phyloP scores from a whole-genome alignment of 2,888 invertebrate genomes.

The Catocala sponsa region DNA sequence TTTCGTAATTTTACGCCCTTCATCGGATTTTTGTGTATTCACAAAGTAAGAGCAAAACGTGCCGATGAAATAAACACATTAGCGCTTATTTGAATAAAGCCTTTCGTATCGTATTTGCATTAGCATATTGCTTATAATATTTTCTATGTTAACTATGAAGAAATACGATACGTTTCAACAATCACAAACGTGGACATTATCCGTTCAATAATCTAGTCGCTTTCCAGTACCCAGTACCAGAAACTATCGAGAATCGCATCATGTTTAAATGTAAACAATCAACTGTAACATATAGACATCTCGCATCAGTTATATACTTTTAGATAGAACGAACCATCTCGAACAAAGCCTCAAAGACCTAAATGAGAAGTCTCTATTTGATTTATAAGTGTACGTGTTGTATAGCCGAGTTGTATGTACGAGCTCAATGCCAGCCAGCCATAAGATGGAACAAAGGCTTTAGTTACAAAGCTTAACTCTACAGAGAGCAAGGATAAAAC shows the following conservation, averaged over 20 bases:
- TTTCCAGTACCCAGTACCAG: too few species aligned
- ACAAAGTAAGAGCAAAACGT: not conserved
- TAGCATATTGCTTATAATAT: too few species aligned
- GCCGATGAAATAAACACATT: conserved; percentile 16
- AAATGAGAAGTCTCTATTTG: conserved; percentile 36
- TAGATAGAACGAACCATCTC: conserved; percentile 17
- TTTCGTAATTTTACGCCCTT: conserved; percentile 26
- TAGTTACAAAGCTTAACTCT: conserved; percentile 27
- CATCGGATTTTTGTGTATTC: conserved; percentile 26
- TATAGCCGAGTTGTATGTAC: conserved; percentile 14
- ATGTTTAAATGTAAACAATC: too few species aligned
- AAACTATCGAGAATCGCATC: too few species aligned
- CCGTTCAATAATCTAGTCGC: too few species aligned
- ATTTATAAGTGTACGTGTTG: conserved; percentile 18
- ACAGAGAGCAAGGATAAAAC: conserved; percentile 24
- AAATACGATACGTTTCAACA: too few species aligned
- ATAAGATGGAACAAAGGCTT: conserved; percentile 44
- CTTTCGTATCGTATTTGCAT: conserved; percentile 17
- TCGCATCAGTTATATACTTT: conserved; percentile 9
- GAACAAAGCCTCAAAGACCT: conserved; percentile 33
- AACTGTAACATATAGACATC: conserved; percentile 8
- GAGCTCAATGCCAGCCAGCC: conserved; percentile 27
- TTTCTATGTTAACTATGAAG: too few species aligned
- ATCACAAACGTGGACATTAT: too few species aligned
- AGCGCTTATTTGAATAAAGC: conserved; percentile 43